A percentile compares a stretch with the other conserved stretches of the same genome.
Conservation (phyloP, 2,113 vertebrate genomes). For the Pteronura brasiliensis region DNA sequence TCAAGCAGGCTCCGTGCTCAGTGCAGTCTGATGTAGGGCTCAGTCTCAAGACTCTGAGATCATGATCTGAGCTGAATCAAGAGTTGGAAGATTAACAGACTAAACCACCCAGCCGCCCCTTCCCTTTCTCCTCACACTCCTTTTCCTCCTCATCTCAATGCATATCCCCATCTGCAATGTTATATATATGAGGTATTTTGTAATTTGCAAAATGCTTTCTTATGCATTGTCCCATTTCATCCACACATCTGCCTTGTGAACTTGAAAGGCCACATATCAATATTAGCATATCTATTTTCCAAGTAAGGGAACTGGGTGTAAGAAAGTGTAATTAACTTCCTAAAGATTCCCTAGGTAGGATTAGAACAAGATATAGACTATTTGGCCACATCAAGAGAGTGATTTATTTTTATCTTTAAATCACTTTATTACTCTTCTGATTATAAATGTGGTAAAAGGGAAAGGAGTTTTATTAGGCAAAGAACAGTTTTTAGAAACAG, state of each 20-base stretch:
- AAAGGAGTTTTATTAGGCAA: not conserved
- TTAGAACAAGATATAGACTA: not conserved
- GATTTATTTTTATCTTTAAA: not conserved
- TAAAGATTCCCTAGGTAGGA: not conserved
- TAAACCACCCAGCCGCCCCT: not conserved
- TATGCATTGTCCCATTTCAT: not conserved
- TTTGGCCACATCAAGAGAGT: not conserved
- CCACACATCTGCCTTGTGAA: not conserved
- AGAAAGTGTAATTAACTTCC: not conserved
- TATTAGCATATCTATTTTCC: slow-evolving; percentile 1
- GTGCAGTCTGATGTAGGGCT: not conserved
- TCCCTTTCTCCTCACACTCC: not conserved
- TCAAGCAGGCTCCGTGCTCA: not conserved
- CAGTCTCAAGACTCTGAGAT: not conserved
- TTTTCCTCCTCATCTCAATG: not conserved
- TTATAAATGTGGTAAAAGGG: not conserved
- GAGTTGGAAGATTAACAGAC: not conserved
- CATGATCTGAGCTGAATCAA: not conserved
- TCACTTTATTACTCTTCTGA: not conserved
- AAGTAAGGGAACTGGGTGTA: not conserved
- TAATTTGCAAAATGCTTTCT: not conserved
- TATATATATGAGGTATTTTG: not conserved
- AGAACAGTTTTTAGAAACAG: not conserved
- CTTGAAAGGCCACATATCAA: not conserved
- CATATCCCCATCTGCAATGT: not conserved